Conservation (phyloP, 2,113 vertebrate genomes). For the Ciconia maguari region DNA sequence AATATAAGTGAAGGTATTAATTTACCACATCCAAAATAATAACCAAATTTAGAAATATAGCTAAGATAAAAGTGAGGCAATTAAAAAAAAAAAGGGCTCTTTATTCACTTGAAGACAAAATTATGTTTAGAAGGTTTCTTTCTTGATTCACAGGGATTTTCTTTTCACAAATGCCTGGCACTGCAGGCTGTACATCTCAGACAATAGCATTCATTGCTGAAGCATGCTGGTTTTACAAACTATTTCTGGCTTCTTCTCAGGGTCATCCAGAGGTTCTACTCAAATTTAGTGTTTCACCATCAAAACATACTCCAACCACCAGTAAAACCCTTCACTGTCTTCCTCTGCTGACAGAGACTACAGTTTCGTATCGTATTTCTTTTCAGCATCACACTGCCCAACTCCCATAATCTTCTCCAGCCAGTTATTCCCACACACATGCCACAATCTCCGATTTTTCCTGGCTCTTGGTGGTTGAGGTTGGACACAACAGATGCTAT, state of each 20-base stretch:
- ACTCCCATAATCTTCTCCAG: neutral
- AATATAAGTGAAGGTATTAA: neutral
- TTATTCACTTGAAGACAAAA: neutral
- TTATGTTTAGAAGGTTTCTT: neutral
- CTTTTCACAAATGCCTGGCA: neutral
- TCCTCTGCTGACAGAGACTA: neutral
- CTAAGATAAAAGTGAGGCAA: neutral
- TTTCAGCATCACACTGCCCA: neutral
- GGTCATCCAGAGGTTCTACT: neutral
- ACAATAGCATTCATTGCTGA: neutral
- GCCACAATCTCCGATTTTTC: neutral
- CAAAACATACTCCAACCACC: neutral
- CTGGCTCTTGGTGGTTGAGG: neutral
- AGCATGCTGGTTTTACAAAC: neutral
- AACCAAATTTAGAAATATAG: neutral
- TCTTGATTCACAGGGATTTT: neutral
- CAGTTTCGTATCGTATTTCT: neutral
- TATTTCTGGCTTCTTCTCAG: neutral
- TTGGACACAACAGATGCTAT: neutral
- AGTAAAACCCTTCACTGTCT: neutral
- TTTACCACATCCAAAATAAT: neutral
- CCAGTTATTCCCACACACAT: neutral
- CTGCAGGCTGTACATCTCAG: neutral
- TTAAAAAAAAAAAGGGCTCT: fast-evolving
- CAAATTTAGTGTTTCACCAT: neutral